phyloP scores from a whole-genome alignment of 2,797 vertebrate species.

The Holocentrus rufus region DNA sequence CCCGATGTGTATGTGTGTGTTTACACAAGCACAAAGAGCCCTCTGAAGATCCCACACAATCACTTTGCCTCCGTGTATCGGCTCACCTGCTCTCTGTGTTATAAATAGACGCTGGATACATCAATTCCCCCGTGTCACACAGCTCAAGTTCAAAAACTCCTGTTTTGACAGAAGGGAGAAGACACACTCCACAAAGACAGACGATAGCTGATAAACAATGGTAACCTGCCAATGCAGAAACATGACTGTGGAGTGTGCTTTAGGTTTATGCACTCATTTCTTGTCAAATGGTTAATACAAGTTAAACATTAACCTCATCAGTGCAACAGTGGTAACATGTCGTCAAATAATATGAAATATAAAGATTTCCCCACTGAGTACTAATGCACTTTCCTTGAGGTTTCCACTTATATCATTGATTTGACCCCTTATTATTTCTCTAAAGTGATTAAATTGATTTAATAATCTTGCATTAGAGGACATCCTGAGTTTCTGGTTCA shows the following conservation, averaged over 20 bases:
- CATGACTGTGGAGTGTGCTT: slow-evolving; percentile 1
- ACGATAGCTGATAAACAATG: slow-evolving; percentile 36
- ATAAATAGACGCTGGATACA: slow-evolving; percentile 67
- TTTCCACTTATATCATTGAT: no score
- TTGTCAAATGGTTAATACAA: slow-evolving; percentile 5
- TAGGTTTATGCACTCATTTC: not conserved
- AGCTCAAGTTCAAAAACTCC: slow-evolving; percentile 53
- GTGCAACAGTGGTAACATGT: not conserved
- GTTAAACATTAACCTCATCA: not conserved
- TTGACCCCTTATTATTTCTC: no score
- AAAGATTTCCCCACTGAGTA: no score
- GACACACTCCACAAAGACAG: slow-evolving; percentile 43
- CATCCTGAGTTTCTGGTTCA: not conserved
- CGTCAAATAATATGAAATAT: not conserved
- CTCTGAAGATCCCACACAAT: slow-evolving; percentile 56
- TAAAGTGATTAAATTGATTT: no score
- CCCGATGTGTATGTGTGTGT: not conserved
- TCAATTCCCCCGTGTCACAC: slow-evolving; percentile 58
- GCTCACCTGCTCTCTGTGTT: slow-evolving; percentile 63
- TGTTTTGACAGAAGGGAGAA: slow-evolving; percentile 58
- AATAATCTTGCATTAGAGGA: not conserved
- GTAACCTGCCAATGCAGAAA: slow-evolving; percentile 4
- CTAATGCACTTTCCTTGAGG: no score
- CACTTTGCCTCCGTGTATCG: slow-evolving; percentile 49
- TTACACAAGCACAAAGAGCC: slow-evolving; percentile 21